Base-by-base conservation (phyloP, 2,888 invertebrate species). In the Cheilosia impressa region DNA sequence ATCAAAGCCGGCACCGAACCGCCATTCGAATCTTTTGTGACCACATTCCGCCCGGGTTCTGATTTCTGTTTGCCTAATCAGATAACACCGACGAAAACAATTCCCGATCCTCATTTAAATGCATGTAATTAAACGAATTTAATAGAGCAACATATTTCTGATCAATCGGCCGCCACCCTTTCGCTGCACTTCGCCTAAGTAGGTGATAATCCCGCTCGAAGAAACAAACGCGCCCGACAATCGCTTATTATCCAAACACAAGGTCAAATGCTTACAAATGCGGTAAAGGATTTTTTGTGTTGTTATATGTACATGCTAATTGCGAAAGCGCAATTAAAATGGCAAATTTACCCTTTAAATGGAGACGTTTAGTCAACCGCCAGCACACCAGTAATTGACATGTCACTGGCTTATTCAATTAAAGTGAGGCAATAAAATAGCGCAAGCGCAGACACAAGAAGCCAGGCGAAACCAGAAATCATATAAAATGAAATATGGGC, bases 401-500 rank as follows among this genome's bases (percentile, higher is more conserved):
- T 80, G 66, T 85, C 71, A 38, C 66, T 79, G 27, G 43, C 66
- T 71, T 47, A 50, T 80, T 85, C 57, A 80, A 80, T 72, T 85
- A 72, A 85, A 80, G 50, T 76, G 52, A 52, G 50, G 85, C 53
- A 72, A 81, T 81, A 77, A 85, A 85, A 50, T 43, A 68, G 68
- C 72, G 62, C 63, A 79, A 62, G 43, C 60, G 15, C 57, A 38
- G 38, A 19, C 15, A 38, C 13, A 62, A 76, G 66, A 71, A 71
- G 76, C 58, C 73, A 68, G 55, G 10, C 45, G 22, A 81, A 81
- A 85, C 80, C 65, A 69, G 75, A 80, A 85, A 85, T 80, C 65
- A 66, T 68, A 80, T 55, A 71, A 82, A 76, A 55, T 47, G 50
- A 76, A 79, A 60, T 63, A 84, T 80, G 75, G 84, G 75, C 79